These are phyloP conservation scores for Pangasianodon gigas DNA, from an alignment of 2,113 vertebrate species.

Conservation along the genomic window DNA sequence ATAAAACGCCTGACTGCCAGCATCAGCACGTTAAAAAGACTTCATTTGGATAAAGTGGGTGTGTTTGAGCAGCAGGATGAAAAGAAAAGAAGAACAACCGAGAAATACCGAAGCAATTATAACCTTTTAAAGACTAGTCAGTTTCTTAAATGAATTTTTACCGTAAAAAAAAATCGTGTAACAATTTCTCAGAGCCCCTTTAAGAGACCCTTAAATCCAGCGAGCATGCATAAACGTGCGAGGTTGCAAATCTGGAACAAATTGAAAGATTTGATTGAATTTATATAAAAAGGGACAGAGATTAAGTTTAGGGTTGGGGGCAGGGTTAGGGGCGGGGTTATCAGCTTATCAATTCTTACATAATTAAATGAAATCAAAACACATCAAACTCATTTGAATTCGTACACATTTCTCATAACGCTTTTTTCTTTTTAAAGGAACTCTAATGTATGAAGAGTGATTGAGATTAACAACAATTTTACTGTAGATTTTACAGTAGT, in stretches of 20 bases:
- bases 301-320: not conserved
- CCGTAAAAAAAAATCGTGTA: not conserved
- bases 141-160: no score
- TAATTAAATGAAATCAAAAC: not conserved
- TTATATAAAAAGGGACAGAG: not conserved
- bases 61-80: not conserved
- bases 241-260: not conserved
- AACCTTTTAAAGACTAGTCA: not conserved
- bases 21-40: not conserved
- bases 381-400: not conserved
- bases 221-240: no score
- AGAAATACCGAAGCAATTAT: not conserved
- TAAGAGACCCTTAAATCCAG: not conserved
- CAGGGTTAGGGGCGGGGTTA: not conserved
- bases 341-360: not conserved
- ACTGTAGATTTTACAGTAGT: not conserved
- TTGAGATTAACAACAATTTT: not conserved
- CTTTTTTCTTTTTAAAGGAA: not conserved
- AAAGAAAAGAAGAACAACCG: not conserved
- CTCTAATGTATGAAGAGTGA: no score
- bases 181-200: not conserved
- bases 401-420: not conserved
- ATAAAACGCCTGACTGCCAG: not conserved
- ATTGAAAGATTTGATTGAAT: not conserved
- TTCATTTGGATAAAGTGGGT: not conserved